These are phyloP conservation scores for Drosophila nr. perissopoda DNA, from an alignment of 2,888 invertebrate genomes.

Conservation along the genomic window DNA sequence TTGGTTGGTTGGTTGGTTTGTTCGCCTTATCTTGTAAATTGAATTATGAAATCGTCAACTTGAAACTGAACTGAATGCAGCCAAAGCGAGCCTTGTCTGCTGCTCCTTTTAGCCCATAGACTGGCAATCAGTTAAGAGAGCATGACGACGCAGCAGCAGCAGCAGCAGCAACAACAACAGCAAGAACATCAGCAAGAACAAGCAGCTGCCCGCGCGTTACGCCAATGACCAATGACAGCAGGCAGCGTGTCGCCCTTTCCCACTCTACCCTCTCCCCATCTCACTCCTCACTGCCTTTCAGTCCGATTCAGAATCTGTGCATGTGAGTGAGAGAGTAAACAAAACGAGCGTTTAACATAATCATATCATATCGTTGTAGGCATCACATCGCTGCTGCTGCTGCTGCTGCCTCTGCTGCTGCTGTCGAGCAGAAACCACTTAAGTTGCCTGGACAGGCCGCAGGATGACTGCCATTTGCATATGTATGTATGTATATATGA, in stretches of 20 bases:
- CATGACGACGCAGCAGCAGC: conserved; percentile 68
- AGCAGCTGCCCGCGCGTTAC: conserved; percentile 68
- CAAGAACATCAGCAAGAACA: conserved; percentile 39
- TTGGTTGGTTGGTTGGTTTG: conserved; percentile 54
- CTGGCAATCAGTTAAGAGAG: conserved; percentile 78
- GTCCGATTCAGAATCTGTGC: conserved; percentile 29
- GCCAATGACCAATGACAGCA: conserved; percentile 75
- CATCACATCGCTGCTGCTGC: conserved; percentile 70
- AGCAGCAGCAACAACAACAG: conserved; percentile 16
- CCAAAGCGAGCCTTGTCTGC: conserved; percentile 41
- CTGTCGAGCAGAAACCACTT: conserved; percentile 73
- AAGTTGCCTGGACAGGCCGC: conserved; percentile 67
- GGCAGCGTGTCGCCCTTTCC: conserved; percentile 48
- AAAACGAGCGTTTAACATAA: conserved; percentile 82
- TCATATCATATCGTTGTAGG: conserved; percentile 79
- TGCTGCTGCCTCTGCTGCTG: conserved; percentile 28
- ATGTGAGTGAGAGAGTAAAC: conserved; percentile 63
- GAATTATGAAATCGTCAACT: conserved; percentile 84
- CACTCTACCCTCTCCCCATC: conserved; percentile 7
- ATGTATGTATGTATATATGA: conserved; percentile 23
- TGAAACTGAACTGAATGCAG: conserved; percentile 78
- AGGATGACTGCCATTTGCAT: conserved; percentile 80
- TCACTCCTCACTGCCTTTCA: conserved; percentile 20
- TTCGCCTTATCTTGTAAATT: conserved; percentile 82
- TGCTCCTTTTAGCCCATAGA: conserved; percentile 78